Evolutionary conservation across 2,888 invertebrate species (phyloP).

Genomic region (Scaptodrosophila latifasciaeformis): DNA sequence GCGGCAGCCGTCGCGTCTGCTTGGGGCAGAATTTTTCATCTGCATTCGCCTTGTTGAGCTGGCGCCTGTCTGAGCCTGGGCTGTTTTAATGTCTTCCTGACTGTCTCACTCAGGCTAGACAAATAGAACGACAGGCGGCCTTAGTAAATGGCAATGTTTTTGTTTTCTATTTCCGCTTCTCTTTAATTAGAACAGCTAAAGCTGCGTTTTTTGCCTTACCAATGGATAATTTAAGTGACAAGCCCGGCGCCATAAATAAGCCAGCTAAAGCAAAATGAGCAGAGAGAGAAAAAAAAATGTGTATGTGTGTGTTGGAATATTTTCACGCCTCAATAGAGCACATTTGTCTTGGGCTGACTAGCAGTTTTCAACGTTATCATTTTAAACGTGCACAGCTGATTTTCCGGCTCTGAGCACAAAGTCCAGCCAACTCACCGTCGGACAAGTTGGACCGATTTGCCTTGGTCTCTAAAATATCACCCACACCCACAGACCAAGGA

Average conservation of each 20-base stretch:
- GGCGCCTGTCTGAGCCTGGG: too few species aligned
- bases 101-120: too few species aligned
- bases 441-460: conserved; percentile 19
- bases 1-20: conserved; percentile 23
- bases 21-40: conserved; percentile 13
- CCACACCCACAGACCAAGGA: conserved; percentile 11
- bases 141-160: too few species aligned
- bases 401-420: conserved; percentile 20
- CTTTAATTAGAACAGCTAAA: too few species aligned
- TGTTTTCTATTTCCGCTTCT: too few species aligned
- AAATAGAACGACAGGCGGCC: too few species aligned
- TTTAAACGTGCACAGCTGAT: conserved; percentile 53
- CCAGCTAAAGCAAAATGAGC: conserved; percentile 3
- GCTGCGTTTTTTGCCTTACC: conserved; percentile 11
- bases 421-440: too few species aligned
- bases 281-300: neutral
- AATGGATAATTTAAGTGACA: conserved; percentile 30
- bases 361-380: conserved; percentile 60
- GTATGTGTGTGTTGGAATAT: conserved; percentile 49
- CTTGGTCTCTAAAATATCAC: neutral
- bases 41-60: too few species aligned
- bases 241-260: conserved; percentile 50
- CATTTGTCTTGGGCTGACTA: conserved; percentile 55
- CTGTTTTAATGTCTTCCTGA: too few species aligned
- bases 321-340: conserved; percentile 65